Percentiles rank a stretch among this genome's conserved stretches.
Conservation (phyloP, 1,140 invertebrate genomes). For the Sitodiplosis mosellana region DNA sequence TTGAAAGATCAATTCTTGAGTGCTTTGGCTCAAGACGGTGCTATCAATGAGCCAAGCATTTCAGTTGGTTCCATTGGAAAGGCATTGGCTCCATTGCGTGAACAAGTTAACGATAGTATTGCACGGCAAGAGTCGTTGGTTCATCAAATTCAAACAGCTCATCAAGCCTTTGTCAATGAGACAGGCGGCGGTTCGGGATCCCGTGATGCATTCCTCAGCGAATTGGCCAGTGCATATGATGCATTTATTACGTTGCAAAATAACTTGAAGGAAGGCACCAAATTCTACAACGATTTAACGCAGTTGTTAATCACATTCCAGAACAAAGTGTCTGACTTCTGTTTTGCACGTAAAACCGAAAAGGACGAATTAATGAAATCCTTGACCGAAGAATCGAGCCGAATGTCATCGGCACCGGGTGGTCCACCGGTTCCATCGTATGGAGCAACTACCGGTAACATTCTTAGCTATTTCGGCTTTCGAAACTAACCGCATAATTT, state of each 20-base stretch:
- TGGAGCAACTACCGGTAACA: conserved; percentile 15
- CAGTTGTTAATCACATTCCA: conserved; percentile 85
- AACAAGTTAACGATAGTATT: conserved; percentile 59
- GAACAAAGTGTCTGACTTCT: conserved; percentile 95
- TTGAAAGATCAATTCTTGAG: conserved; percentile 68
- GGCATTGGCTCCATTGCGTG: conserved; percentile 63
- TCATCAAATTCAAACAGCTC: conserved; percentile 53
- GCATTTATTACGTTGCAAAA: conserved; percentile 75
- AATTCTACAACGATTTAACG: conserved; percentile 98
- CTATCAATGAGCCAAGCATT: conserved; percentile 69
- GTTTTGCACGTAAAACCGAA: conserved; percentile 96
- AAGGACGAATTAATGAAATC: conserved; percentile 93
- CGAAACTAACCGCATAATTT: neutral
- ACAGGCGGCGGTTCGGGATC: conserved; percentile 44
- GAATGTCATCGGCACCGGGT: conserved; percentile 37
- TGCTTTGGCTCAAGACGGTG: conserved; percentile 65
- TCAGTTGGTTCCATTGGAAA: conserved; percentile 58
- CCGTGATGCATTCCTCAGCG: conserved; percentile 65
- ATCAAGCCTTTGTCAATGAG: conserved; percentile 53
- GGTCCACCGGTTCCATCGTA: conserved; percentile 39
- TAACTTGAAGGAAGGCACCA: conserved; percentile 86
- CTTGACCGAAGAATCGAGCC: conserved; percentile 57
- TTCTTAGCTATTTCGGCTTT: conserved; percentile 4
- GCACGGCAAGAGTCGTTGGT: conserved; percentile 62
- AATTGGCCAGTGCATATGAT: conserved; percentile 77